Base-by-base conservation (phyloP, 1,140 invertebrate species). In the Leptonema lineaticorne region DNA sequence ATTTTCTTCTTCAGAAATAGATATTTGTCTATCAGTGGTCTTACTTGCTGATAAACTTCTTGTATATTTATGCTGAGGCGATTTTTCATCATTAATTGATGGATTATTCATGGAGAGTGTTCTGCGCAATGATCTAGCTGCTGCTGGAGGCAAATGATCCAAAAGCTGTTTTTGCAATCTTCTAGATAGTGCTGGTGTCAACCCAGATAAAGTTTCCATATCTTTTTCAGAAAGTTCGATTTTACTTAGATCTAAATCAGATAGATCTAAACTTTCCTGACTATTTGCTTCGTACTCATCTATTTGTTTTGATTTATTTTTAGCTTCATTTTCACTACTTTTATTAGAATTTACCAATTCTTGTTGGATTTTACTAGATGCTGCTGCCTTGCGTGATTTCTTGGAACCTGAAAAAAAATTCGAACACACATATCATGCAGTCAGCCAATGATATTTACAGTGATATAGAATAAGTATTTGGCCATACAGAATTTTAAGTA, bases 151-250 rank as follows among this genome's bases (percentile, higher is more conserved):
- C 69, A 88, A 76, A 75, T 87, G 86, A 62, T 85, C 84, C 45
- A 88, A 77, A 68, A 88, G 78, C 76, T 88, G 86, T 70, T 83
- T 85, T 78, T 87, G 86, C 73, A 88, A 84, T 28, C 86, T 82
- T 70, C 85, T 83, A 45, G 86, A 86, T 70, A 88, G 76, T 59
- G 84, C 86, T 7, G 87, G 87, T 57, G 86, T 87, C 48, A 89
- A 82, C 70, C 85, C 86, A 5, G 86, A 87, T 74, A 89, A 76
- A 65, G 87, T 86, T 71, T 84, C 82, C 71, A 86, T 79, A 78
- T 89, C 87, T 74, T 85, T 83, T 77, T 88, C 86, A 69, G 85
- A 86, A 24, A 89, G 80, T 76, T 86, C 82, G 70, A 89, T 81
- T 69, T 86, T 82, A 73, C 85, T 87, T 66, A 89, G 75, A 78